Base-by-base conservation (phyloP, 2,797 vertebrate genomes). In the Silurus lanzhouensis region DNA sequence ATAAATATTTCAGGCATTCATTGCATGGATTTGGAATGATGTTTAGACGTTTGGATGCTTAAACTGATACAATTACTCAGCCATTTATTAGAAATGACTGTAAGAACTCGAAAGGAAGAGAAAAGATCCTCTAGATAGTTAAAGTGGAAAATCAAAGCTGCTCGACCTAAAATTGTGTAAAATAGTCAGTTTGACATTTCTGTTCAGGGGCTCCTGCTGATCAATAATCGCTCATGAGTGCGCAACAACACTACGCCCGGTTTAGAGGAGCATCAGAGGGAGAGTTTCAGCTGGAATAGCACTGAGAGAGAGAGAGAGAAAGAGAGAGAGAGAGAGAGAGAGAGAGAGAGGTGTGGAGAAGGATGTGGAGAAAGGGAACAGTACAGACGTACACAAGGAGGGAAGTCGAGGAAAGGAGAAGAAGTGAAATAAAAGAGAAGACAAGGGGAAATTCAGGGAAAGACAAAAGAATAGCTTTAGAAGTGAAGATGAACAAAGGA, bases 141-240 rank as follows among this genome's bases (percentile, higher is more conserved):
- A 38, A 12, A 52, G 48, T 52, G 48, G 57, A 58, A 58, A 14
- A 17, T 84, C 38, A 6, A 20, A 52, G 9, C 83, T 71, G 63
- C 83, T 70, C 91, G 84, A 90, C 83, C 86, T 77, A 25, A 25
- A 80, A 71, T 67, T 48, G 82, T 84, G 87, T 52, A 82, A 88
- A 89, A 61, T 22, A 89, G 81, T 90, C 90, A 88, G 86, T 88
- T 88, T 91, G 89, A 90, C 90, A 91, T 92, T 91, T 92, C 52
- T 57, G 83, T 87, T 81, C 82, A 87, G 84, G 80, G 82, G 81
- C 84, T 52, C 38, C 85, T 71, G 0, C 0, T 46, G 31, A 93
- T 94, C 92, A 89, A 93, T 93, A 92, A 87, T 85, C 89, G 87
- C 89, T 89, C 86, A 82, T 82, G 83, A 83, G 68, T 71, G 82